Evolutionary conservation across 1,140 invertebrate genomes (phyloP).

Genomic region (Sycophaga agraensis): DNA sequence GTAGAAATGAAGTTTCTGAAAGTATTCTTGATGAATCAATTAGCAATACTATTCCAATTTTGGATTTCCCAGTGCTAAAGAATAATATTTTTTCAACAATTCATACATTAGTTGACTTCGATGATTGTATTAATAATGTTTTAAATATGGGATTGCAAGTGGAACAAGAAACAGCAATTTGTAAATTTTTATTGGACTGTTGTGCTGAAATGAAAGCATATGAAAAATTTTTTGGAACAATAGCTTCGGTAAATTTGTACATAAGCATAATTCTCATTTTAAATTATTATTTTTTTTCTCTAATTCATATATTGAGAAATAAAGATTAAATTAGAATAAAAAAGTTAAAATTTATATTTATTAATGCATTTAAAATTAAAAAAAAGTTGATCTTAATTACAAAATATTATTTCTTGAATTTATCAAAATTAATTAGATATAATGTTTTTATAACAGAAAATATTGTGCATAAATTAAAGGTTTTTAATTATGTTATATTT

Average conservation of each 20-base stretch:
- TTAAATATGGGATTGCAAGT: background rate
- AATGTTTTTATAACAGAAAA: background rate
- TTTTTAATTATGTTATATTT: slow-evolving; percentile 5
- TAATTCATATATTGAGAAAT: too few species aligned
- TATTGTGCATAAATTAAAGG: background rate
- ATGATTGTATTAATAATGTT: slow-evolving; percentile 4
- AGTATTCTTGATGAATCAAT: slow-evolving; percentile 3
- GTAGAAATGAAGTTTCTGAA: background rate
- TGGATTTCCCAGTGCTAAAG: too few species aligned
- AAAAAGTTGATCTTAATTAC: background rate
- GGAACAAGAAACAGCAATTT: slow-evolving; percentile 12
- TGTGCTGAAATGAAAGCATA: slow-evolving; percentile 20
- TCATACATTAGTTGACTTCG: slow-evolving; percentile 12
- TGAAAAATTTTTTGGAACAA: slow-evolving; percentile 14
- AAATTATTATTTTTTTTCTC: background rate
- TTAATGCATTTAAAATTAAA: background rate
- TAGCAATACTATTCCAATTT: slow-evolving; percentile 1
- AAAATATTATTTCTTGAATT: background rate
- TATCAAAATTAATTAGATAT: too few species aligned
- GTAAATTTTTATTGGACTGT: slow-evolving; percentile 18
- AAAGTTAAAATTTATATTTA: background rate
- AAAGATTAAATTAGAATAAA: too few species aligned
- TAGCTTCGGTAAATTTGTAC: slow-evolving; percentile 6
- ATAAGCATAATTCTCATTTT: background rate
- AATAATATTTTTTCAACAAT: slow-evolving; percentile 7